Evolutionary conservation across 2,888 invertebrate species (phyloP).

Genomic region (Lamellibrachia satsuma): DNA sequence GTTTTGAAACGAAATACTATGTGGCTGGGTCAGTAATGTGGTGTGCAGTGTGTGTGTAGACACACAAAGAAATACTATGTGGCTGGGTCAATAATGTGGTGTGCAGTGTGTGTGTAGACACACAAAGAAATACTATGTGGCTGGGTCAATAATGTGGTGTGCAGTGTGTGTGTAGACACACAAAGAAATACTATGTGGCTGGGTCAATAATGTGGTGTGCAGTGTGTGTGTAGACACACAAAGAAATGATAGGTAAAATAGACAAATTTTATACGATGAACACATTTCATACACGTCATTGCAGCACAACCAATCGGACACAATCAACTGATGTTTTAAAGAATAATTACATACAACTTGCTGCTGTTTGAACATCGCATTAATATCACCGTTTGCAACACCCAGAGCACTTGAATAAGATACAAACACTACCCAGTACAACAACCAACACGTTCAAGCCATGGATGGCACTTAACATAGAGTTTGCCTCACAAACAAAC

Average conservation of each 20-base stretch:
- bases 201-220: neutral
- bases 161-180: too few relatives aligned
- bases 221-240: neutral
- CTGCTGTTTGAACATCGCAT: neutral
- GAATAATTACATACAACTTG: neutral
- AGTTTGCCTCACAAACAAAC: constrained; percentile 6
- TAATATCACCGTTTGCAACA: neutral
- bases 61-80: neutral
- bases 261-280: neutral
- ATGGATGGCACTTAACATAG: neutral
- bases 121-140: too few relatives aligned
- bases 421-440: neutral
- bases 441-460: neutral
- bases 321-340: neutral
- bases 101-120: too few relatives aligned
- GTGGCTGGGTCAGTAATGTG: too few relatives aligned
- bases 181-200: too few relatives aligned
- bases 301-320: neutral
- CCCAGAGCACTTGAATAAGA: neutral
- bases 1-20: too few relatives aligned
- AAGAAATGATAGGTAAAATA: neutral
- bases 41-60: too few relatives aligned
- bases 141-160: too few relatives aligned
- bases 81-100: too few relatives aligned
- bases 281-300: neutral